A percentile compares a stretch with the other conserved stretches of the same genome.
These are phyloP conservation scores for Leptodactylus fuscus DNA, from an alignment of 2,113 vertebrate species.

Conservation along the genomic window DNA sequence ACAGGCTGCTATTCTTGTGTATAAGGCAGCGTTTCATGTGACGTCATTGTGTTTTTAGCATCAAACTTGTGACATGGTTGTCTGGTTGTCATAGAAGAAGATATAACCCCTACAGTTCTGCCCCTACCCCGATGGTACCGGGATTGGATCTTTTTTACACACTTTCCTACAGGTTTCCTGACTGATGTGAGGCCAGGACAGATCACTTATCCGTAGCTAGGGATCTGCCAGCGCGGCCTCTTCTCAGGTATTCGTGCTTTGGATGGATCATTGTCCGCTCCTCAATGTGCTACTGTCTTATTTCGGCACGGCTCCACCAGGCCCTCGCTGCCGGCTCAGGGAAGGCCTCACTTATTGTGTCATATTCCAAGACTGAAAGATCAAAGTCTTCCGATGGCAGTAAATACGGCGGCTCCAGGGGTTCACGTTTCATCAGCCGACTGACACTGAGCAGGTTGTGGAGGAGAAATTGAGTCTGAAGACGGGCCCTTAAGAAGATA, in stretches of 20 bases:
- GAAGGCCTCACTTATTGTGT: constrained; percentile 8
- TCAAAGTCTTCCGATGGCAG: constrained; percentile 37
- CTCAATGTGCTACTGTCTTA: constrained; percentile 47
- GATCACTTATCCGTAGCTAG: constrained; percentile 2
- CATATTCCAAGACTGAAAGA: constrained; percentile 38
- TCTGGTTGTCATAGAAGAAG: too few species aligned
- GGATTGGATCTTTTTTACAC: too few species aligned
- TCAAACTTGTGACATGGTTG: too few species aligned
- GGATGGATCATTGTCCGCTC: constrained; percentile 25
- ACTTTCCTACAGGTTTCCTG: too few species aligned
- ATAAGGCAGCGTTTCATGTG: too few species aligned
- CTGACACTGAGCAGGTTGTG: too few species aligned
- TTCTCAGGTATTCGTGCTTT: constrained; percentile 16
- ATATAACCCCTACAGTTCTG: too few species aligned
- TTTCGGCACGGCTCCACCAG: constrained; percentile 13
- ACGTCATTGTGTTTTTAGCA: too few species aligned
- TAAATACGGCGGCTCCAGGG: not conserved
- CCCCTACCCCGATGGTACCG: too few species aligned
- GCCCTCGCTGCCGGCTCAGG: not conserved
- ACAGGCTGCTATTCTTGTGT: too few species aligned
- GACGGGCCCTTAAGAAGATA: too few species aligned
- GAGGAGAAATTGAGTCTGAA: too few species aligned
- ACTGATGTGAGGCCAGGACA: not conserved
- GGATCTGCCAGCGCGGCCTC: not conserved
- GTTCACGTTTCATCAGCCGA: not conserved